phyloP scores from a whole-genome alignment of 2,888 invertebrate species.

The Eulithis prunata region DNA sequence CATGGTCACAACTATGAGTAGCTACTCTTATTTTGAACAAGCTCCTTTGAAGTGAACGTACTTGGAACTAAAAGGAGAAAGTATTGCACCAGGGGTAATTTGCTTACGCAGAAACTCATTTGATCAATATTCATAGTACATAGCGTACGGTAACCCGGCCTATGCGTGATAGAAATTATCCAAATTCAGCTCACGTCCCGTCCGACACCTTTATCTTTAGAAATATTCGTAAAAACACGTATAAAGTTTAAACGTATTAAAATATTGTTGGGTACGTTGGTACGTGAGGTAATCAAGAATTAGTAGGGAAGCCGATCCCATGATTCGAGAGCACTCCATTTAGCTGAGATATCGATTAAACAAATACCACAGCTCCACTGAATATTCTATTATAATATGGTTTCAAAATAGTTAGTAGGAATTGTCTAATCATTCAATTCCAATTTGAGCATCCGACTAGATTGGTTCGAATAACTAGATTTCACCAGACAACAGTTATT shows the following conservation, averaged over 20 bases:
- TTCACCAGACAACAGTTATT: not conserved
- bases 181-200: constrained; percentile 52
- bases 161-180: constrained; percentile 26
- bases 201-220: constrained; percentile 54
- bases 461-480: too few species aligned
- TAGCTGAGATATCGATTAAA: not conserved
- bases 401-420: too few species aligned
- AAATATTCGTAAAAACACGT: constrained; percentile 46
- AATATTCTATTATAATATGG: too few species aligned
- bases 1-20: not conserved
- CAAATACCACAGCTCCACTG: not conserved
- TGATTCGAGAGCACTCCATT: constrained; percentile 5
- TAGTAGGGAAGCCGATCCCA: constrained; percentile 4
- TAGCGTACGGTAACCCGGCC: not conserved
- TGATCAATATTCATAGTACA: constrained; percentile 19
- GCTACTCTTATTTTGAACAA: too few species aligned
- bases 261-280: constrained; percentile 27
- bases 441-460: too few species aligned
- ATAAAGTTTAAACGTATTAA: constrained; percentile 25
- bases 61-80: not conserved
- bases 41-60: too few species aligned
- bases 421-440: too few species aligned
- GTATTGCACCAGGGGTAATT: not conserved
- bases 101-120: not conserved
- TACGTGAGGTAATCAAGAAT: constrained; percentile 29